Conservation (phyloP, 2,797 vertebrate genomes). For the Myotis findleyi region DNA sequence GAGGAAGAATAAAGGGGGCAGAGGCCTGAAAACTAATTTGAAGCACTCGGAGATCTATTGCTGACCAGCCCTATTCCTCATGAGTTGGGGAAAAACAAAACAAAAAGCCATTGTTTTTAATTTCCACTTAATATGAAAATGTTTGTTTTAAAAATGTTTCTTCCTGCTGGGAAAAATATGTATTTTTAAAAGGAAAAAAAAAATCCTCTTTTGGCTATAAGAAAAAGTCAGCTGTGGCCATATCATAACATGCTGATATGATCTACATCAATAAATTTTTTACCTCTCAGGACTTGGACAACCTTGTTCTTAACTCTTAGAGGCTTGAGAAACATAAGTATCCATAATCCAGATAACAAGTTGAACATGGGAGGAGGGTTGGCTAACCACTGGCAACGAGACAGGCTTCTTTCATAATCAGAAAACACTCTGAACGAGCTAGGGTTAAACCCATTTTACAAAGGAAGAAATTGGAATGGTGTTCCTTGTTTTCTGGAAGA, state of each 20-base stretch:
- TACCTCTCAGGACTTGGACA: slow-evolving; percentile 85
- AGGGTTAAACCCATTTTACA: neutral
- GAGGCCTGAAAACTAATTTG: slow-evolving; percentile 36
- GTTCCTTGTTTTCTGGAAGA: neutral
- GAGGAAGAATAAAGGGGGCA: neutral
- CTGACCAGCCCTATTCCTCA: slow-evolving; percentile 81
- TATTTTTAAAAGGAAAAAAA: slow-evolving; percentile 87
- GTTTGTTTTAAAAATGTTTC: slow-evolving; percentile 83
- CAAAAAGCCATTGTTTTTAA: slow-evolving; percentile 87
- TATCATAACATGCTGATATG: slow-evolving; percentile 87
- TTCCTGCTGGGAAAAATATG: slow-evolving; percentile 83
- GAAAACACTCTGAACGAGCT: neutral
- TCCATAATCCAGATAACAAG: neutral
- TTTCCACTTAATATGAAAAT: slow-evolving; percentile 82
- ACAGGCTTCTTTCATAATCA: neutral
- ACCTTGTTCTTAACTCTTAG: slow-evolving; percentile 72
- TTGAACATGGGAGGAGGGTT: neutral
- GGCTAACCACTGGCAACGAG: neutral
- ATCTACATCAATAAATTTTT: slow-evolving; percentile 87
- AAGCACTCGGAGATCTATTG: slow-evolving; percentile 76
- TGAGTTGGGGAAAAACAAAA: slow-evolving; percentile 65
- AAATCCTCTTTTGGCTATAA: slow-evolving; percentile 78
- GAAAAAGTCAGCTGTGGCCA: slow-evolving; percentile 85
- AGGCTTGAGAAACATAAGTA: neutral
- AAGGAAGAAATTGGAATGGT: neutral